Conservation (phyloP, 2,888 invertebrate species). For the Gibbula magus region DNA sequence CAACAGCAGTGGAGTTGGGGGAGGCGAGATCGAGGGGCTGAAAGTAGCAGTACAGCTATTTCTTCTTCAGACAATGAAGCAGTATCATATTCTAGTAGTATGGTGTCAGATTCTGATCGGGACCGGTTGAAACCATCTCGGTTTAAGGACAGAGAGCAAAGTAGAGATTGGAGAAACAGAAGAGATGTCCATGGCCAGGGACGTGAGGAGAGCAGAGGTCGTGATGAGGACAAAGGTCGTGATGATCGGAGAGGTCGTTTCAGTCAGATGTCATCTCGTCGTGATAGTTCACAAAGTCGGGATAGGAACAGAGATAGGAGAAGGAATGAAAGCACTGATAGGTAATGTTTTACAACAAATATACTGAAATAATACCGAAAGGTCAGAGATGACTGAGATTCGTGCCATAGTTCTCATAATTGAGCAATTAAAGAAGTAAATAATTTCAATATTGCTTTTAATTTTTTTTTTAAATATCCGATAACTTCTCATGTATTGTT, state of each 20-base stretch:
- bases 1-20: background rate
- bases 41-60: background rate
- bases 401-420: no score
- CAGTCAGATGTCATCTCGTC: background rate
- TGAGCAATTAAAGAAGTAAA: no score
- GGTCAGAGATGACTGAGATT: no score
- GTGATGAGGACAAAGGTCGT: background rate
- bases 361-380: no score
- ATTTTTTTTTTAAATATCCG: no score
- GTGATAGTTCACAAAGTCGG: background rate
- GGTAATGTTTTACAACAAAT: background rate
- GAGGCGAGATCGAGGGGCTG: background rate
- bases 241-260: background rate
- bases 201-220: background rate
- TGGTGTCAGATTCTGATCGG: background rate
- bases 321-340: background rate
- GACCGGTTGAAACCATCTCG: background rate
- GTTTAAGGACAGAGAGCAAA: background rate
- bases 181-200: conserved; percentile 74
- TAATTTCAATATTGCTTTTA: no score
- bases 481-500: no score
- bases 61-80: background rate
- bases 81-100: background rate
- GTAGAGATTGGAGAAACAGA: background rate
- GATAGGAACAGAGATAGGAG: background rate